Evolutionary conservation across 2,888 invertebrate species (phyloP).

Genomic region (Ennomos quercinarius): DNA sequence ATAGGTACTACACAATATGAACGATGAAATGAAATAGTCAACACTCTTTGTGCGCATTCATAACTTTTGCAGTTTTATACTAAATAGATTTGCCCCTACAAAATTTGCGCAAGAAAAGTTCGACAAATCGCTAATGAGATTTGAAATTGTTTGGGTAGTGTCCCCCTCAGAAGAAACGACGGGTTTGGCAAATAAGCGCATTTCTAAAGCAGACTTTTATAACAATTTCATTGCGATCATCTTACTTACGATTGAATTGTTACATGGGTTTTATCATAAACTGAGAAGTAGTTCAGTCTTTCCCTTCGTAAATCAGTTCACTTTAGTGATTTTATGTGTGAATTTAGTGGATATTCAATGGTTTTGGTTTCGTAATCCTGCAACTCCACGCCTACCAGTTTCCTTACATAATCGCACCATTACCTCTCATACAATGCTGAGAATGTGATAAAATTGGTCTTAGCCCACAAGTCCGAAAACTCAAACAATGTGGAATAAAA

Average conservation of each 20-base stretch:
- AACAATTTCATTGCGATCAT: too few species aligned
- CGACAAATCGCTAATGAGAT: constrained; percentile 32
- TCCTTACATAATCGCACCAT: too few species aligned
- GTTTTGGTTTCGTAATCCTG: too few species aligned
- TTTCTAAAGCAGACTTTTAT: constrained; percentile 24
- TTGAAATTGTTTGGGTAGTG: constrained; percentile 37
- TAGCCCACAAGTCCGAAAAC: too few species aligned
- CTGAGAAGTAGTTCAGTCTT: too few species aligned
- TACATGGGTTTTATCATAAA: background rate
- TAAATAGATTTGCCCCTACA: constrained; percentile 3
- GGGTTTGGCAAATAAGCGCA: constrained; percentile 29
- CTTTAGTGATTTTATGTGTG: too few species aligned
- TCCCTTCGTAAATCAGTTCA: too few species aligned
- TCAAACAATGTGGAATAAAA: too few species aligned
- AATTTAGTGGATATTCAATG: too few species aligned
- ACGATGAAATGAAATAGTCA: constrained; percentile 33
- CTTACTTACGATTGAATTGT: background rate
- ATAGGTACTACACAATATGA: constrained; percentile 33
- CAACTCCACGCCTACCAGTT: too few species aligned
- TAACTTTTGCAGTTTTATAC: constrained; percentile 8
- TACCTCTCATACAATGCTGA: too few species aligned
- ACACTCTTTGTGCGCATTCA: constrained; percentile 44
- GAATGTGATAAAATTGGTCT: too few species aligned
- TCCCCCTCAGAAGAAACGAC: constrained; percentile 53
- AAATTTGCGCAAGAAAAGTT: constrained; percentile 44